Evolutionary conservation across 1,140 invertebrate genomes (phyloP).

Genomic region (Pseudomyrmex dendroicus): DNA sequence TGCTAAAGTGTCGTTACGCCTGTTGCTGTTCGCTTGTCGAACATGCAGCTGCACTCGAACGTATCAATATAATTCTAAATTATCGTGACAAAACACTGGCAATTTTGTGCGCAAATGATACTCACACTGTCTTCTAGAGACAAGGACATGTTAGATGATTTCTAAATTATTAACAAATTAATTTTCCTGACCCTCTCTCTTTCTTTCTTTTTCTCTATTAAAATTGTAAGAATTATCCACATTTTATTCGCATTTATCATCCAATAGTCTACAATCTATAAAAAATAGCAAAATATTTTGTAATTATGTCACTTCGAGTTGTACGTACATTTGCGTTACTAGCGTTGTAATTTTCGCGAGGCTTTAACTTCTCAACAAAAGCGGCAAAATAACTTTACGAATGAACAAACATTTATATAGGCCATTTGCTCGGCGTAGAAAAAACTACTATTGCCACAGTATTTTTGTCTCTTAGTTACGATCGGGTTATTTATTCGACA

Average conservation of each 20-base stretch:
- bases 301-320: neutral
- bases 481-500: slow-evolving; percentile 44
- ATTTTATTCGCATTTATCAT: neutral
- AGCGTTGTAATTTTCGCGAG: neutral
- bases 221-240: neutral
- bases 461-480: slow-evolving; percentile 27
- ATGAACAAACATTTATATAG: slow-evolving; percentile 14
- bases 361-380: neutral
- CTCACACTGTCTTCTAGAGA: no score
- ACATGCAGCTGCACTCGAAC: neutral
- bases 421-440: neutral
- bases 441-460: slow-evolving; percentile 11
- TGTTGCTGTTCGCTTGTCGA: slow-evolving; percentile 26
- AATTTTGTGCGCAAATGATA: slow-evolving; percentile 22
- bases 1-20: slow-evolving; percentile 20
- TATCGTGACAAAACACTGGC: slow-evolving; percentile 6
- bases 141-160: no score
- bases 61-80: neutral
- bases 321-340: neutral
- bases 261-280: neutral
- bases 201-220: no score
- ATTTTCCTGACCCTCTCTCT: no score
- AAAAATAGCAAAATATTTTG: neutral
- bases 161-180: no score
- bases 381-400: neutral